Evolutionary conservation across 2,888 invertebrate species (phyloP).

Genomic region (Drosophila mettleri): DNA sequence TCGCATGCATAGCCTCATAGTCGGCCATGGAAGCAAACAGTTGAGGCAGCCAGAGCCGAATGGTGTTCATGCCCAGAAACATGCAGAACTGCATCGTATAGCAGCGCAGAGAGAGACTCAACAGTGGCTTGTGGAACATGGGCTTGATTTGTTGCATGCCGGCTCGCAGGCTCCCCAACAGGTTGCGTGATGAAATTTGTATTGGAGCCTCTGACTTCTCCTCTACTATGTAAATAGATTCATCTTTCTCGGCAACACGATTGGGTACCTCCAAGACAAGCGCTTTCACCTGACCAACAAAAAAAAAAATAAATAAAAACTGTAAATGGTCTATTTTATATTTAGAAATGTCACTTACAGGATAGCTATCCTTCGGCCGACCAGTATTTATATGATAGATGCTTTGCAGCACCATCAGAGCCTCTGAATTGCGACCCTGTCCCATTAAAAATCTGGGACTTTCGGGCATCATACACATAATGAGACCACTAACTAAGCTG

Average conservation of each 20-base stretch:
- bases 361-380: conserved; percentile 87
- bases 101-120: conserved; percentile 87
- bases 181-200: conserved; percentile 44
- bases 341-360: conserved; percentile 85
- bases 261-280: conserved; percentile 79
- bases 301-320: background rate
- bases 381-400: conserved; percentile 90
- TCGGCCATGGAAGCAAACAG: conserved; percentile 90
- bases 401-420: conserved; percentile 82
- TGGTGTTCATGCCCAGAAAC: conserved; percentile 90
- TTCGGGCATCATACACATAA: conserved; percentile 86
- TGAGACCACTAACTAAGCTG: conserved; percentile 87
- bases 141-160: conserved; percentile 88
- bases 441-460: conserved; percentile 83
- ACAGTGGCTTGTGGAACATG: conserved; percentile 88
- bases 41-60: conserved; percentile 95
- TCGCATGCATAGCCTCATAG: conserved; percentile 82
- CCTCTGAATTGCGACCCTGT: conserved; percentile 81
- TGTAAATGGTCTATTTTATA: no score
- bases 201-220: conserved; percentile 37
- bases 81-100: conserved; percentile 88
- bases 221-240: conserved; percentile 71
- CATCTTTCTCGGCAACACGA: conserved; percentile 57
- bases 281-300: conserved; percentile 63
- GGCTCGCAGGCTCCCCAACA: conserved; percentile 84